Evolutionary conservation across 1,140 invertebrate species (phyloP), one percentile per base, ranked within the genome.

Genomic region (Halictus rubicundus): DNA sequence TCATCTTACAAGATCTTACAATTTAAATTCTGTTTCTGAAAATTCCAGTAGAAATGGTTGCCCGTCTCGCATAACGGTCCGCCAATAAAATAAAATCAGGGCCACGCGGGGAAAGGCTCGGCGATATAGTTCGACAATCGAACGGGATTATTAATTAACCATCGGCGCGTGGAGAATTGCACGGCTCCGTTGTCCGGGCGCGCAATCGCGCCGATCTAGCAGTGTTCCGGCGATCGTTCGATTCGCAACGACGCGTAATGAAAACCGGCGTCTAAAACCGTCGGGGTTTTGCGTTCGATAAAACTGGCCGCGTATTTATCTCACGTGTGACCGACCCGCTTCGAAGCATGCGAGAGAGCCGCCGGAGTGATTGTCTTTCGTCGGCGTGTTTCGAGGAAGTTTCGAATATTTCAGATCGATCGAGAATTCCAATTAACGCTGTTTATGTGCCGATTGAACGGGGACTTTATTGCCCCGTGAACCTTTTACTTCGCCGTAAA

Each of bases 141-240:
- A 49, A 42, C 68, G 69, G 84, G 85, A 85, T 85, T 75, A 61
- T 72, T 85, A 86, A 86, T 86, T 85, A 74, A 68, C 74, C 39
- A 60, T 64, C 66, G 79, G 78, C 79, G 79, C 80, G 61, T 73
- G 75, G 70, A 71, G 68, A 85, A 82, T 85, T 86, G 61, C 83
- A 68, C 76, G 68, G 59, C 16, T 21, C 60, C 63, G 64, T 32
- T 37, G 72, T 8, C 71, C 54, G 27, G 16, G 39, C 23, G 61
- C 27, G 27, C 49, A 70, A 68, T 71, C 37, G 59, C 63, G 42
- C 12, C 77, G 70, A 80, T 69, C 68, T 66, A 64, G 71, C 59
- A 82, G 80, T 65, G 70, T 52, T 73, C 46, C 12, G 19, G 46
- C 65, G 54, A 75, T 69, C 66, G 77, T 70, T 52, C 54, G n/a